These are phyloP conservation scores for Tolypeutes matacus DNA, from an alignment of 2,797 vertebrate genomes.

Conservation along the genomic window DNA sequence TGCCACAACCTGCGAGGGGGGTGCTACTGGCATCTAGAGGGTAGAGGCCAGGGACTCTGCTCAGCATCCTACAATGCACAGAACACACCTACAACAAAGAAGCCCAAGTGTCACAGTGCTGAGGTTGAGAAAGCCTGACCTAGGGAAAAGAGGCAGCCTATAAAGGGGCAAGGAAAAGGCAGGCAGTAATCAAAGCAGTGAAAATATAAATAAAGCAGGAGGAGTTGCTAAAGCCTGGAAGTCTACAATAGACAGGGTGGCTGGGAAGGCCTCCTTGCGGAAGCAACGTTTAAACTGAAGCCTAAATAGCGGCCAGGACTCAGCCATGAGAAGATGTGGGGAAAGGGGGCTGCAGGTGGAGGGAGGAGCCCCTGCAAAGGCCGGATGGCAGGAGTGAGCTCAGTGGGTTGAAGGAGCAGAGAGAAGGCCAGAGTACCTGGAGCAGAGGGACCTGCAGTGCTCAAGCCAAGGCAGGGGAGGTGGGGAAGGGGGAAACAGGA, in stretches of 20 bases:
- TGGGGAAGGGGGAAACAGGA: no score
- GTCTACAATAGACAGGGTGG: background rate
- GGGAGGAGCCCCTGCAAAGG: no score
- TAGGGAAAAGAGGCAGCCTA: background rate
- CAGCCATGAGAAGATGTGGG: background rate
- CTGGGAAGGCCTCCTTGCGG: background rate
- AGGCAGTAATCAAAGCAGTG: background rate
- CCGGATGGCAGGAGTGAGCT: fast-evolving
- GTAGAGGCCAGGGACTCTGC: background rate
- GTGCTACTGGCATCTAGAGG: fast-evolving
- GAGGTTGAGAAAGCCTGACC: background rate
- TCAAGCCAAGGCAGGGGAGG: background rate
- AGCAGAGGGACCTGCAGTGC: fast-evolving
- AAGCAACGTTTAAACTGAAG: background rate
- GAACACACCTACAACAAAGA: background rate
- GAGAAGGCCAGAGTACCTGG: background rate
- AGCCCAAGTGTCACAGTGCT: background rate
- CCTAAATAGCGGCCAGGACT: background rate
- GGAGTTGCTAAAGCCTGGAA: background rate
- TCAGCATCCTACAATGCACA: no score
- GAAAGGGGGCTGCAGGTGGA: fast-evolving
- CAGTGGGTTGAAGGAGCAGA: background rate
- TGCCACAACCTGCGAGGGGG: background rate
- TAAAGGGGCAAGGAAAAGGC: background rate
- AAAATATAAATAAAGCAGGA: background rate